Evolutionary conservation across 2,888 invertebrate genomes (phyloP).

Genomic region (Drosophila setosimentum): DNA sequence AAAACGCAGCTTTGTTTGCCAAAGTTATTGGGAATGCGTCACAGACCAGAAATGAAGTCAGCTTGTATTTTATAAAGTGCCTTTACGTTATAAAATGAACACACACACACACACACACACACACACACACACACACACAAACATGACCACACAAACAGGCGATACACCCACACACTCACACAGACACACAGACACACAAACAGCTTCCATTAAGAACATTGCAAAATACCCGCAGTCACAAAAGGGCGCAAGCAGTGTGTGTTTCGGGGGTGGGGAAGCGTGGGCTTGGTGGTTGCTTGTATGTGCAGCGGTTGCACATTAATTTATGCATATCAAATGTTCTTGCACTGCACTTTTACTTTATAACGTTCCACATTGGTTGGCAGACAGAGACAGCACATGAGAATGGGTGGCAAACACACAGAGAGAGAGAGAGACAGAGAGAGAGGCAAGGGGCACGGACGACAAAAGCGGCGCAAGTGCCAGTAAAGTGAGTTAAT

Average conservation of each 20-base stretch:
- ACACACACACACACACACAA: neutral
- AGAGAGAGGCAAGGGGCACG: neutral
- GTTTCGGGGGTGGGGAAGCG: neutral
- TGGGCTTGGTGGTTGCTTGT: neutral
- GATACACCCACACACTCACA: conserved; percentile 2
- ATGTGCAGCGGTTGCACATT: conserved; percentile 64
- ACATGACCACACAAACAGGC: neutral
- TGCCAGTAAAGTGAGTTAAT: conserved; percentile 77
- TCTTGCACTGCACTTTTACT: conserved; percentile 65
- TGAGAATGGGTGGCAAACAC: conserved; percentile 22
- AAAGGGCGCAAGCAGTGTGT: neutral
- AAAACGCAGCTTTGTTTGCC: conserved; percentile 48
- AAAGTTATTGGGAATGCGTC: conserved; percentile 60
- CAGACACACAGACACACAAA: conserved; percentile 2
- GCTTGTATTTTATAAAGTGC: conserved; percentile 35
- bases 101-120: conserved; percentile 1
- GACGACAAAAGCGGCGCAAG: conserved; percentile 29
- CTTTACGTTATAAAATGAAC: conserved; percentile 9
- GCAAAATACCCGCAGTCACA: conserved; percentile 38
- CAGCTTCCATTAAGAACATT: conserved; percentile 56
- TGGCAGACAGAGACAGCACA: conserved; percentile 49
- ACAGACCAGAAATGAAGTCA: conserved; percentile 51
- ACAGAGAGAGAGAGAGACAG: neutral
- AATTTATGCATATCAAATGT: conserved; percentile 74
- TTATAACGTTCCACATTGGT: conserved; percentile 74